These are phyloP conservation scores for Dromius quadrimaculatus DNA, from an alignment of 2,888 invertebrate genomes.

Conservation along the genomic window DNA sequence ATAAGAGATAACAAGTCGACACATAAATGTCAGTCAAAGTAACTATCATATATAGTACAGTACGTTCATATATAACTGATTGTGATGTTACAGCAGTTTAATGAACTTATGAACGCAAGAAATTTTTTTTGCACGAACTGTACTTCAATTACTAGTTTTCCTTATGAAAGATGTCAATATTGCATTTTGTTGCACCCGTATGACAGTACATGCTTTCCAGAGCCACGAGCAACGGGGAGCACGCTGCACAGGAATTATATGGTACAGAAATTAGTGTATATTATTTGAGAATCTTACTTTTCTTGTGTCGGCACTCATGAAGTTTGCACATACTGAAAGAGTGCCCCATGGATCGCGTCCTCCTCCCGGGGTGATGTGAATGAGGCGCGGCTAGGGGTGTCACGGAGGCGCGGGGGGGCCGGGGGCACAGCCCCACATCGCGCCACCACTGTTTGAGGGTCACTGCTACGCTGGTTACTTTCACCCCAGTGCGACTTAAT, in stretches of 20 bases:
- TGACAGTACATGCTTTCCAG: too few relatives aligned
- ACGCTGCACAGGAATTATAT: background rate
- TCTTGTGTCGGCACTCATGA: constrained; percentile 83
- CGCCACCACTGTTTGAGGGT: constrained; percentile 68
- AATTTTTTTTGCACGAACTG: background rate
- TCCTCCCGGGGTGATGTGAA: constrained; percentile 58
- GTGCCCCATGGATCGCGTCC: constrained; percentile 77
- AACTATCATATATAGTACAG: background rate
- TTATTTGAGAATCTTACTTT: constrained; percentile 69
- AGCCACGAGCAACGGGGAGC: background rate
- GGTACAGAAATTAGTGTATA: background rate
- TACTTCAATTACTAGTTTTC: background rate
- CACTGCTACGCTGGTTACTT: constrained; percentile 66
- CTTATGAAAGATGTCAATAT: too few relatives aligned
- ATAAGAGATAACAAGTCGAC: background rate
- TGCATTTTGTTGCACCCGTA: too few relatives aligned
- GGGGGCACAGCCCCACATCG: constrained; percentile 68
- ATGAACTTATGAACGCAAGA: background rate
- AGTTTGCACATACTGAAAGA: constrained; percentile 86
- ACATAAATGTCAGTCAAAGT: background rate
- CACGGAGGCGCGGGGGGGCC: constrained; percentile 63
- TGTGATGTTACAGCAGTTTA: background rate
- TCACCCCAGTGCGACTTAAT: constrained; percentile 60
- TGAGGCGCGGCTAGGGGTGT: constrained; percentile 59
- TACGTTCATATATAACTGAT: background rate